Percentiles rank a stretch among this genome's conserved stretches.
Evolutionary conservation across 2,113 vertebrate genomes (phyloP).

Genomic region (Serilophus lunatus): DNA sequence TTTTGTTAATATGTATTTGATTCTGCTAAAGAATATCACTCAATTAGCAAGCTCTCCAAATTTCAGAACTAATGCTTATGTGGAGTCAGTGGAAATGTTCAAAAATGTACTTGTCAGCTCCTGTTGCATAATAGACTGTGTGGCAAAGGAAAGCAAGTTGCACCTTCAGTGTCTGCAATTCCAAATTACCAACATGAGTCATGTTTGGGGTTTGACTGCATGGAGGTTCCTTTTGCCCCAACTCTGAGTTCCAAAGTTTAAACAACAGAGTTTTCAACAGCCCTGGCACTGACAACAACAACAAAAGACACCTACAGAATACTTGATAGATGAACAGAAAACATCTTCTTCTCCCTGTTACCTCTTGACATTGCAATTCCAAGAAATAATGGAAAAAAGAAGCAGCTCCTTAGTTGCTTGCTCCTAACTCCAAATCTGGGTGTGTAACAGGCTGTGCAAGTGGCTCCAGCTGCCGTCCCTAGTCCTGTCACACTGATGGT

Average conservation of each 20-base stretch:
- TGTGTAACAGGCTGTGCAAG: too few relatives aligned
- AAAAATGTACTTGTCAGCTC: slow-evolving; percentile 23
- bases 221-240: not conserved
- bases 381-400: not conserved
- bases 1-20: not conserved
- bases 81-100: not conserved
- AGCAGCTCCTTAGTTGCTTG: not conserved
- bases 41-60: slow-evolving; percentile 14
- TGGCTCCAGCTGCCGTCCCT: not conserved
- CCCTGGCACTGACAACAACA: not conserved
- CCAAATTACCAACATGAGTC: not conserved
- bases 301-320: not conserved
- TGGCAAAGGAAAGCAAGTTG: not conserved
- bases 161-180: not conserved
- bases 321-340: not conserved
- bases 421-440: not conserved
- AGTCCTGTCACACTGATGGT: fast-evolving
- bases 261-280: not conserved
- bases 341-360: not conserved
- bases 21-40: not conserved
- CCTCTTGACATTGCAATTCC: not conserved
- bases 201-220: not conserved
- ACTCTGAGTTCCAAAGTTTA: not conserved
- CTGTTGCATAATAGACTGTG: not conserved
- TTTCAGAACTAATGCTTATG: not conserved